A percentile compares a stretch with the other conserved stretches of the same genome.
These are phyloP conservation scores for Alca torda DNA, from an alignment of 2,797 vertebrate species.

Conservation along the genomic window DNA sequence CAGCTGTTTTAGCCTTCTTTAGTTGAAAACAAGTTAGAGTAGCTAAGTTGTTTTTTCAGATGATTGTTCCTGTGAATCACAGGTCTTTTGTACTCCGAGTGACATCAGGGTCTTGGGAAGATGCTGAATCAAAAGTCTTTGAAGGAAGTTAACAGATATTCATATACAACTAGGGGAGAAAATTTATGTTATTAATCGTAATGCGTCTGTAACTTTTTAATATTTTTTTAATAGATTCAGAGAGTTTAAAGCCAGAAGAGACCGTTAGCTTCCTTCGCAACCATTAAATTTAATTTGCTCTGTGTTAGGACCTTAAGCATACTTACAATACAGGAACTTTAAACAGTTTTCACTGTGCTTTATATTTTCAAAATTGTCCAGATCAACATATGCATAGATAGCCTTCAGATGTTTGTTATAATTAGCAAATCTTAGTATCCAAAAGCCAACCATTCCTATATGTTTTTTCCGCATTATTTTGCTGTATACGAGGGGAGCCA, in stretches of 20 bases:
- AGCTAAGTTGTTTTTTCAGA: background rate
- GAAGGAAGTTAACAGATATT: background rate
- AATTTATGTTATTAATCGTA: background rate
- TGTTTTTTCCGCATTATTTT: background rate
- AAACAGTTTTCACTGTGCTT: background rate
- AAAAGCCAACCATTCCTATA: background rate
- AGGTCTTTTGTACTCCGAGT: background rate
- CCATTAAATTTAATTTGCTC: background rate
- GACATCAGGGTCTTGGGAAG: background rate
- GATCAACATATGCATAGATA: background rate
- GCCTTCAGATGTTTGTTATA: background rate
- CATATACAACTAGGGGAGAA: background rate
- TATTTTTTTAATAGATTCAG: background rate
- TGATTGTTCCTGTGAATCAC: background rate
- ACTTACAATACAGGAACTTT: background rate
- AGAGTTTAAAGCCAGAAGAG: background rate
- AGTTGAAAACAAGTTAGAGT: background rate
- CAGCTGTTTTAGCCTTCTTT: background rate
- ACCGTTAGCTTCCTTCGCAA: background rate
- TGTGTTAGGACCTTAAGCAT: background rate
- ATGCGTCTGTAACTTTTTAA: background rate
- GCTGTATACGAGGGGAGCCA: background rate
- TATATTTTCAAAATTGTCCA: background rate
- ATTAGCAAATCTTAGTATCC: background rate
- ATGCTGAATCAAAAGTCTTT: background rate